phyloP scores from a whole-genome alignment of 2,888 invertebrate species.

The Caenorhabditis drosophilae region DNA sequence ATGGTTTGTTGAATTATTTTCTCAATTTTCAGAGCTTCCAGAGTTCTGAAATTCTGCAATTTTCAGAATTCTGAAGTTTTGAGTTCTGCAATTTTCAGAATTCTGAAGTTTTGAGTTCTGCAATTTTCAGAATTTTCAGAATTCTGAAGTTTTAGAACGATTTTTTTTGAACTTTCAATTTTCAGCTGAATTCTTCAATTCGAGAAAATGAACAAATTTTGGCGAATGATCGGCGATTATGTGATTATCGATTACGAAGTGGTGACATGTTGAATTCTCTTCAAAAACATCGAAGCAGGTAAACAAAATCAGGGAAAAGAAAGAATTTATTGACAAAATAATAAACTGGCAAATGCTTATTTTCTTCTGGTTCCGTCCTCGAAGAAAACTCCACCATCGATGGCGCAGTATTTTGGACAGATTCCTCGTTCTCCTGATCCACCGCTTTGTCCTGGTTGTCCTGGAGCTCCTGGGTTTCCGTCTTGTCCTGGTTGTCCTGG shows the following conservation, averaged over 20 bases:
- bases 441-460: constrained; percentile 49
- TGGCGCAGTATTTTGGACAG: constrained; percentile 66
- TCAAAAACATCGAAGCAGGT: constrained; percentile 18
- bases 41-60: no score
- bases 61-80: no score
- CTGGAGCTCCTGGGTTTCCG: constrained; percentile 51
- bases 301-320: no score
- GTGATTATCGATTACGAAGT: constrained; percentile 37
- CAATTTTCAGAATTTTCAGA: no score
- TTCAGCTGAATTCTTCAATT: constrained; percentile 21
- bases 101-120: no score
- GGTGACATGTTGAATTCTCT: constrained; percentile 25
- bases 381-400: constrained; percentile 67
- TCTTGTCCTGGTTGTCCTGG: constrained; percentile 52
- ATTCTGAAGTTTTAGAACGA: no score
- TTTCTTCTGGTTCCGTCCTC: constrained; percentile 60
- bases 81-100: no score
- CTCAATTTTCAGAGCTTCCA: no score
- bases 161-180: constrained; percentile 13
- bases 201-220: constrained; percentile 35
- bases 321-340: no score
- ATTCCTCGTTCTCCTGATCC: constrained; percentile 62
- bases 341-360: no score
- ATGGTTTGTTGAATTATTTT: no score
- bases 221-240: constrained; percentile 30